Evolutionary conservation across 2,888 invertebrate species (phyloP).

Genomic region (Lacanobia oleracea): DNA sequence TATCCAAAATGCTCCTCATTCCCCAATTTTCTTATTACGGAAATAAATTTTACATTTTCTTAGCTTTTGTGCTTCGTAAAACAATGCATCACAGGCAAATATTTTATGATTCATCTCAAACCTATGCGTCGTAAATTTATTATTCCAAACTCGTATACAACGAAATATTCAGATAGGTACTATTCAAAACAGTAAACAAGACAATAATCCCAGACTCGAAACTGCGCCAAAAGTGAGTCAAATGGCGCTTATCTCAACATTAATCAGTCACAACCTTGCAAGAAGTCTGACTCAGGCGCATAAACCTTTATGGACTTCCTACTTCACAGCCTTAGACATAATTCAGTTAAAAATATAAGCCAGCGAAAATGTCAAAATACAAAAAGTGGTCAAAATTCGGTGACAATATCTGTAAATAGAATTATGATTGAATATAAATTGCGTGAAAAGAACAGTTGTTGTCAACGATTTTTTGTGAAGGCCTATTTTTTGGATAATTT

Average conservation of each 20-base stretch:
- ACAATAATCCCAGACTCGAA: conserved; percentile 15
- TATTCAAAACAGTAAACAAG: conserved; percentile 20
- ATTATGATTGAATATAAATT: too few relatives aligned
- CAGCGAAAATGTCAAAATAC: conserved; percentile 21
- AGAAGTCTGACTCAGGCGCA: conserved; percentile 42
- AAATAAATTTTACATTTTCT: too few relatives aligned
- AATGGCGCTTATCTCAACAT: conserved; percentile 42
- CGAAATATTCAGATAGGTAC: conserved; percentile 4
- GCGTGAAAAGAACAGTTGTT: too few relatives aligned
- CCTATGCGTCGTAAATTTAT: not conserved
- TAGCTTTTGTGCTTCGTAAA: not conserved
- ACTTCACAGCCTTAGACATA: conserved; percentile 26
- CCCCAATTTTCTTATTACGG: too few relatives aligned
- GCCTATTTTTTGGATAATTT: too few relatives aligned
- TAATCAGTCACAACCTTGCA: conserved; percentile 55
- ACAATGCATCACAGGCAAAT: not conserved
- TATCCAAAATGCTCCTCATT: too few relatives aligned
- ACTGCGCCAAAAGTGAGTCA: conserved; percentile 28
- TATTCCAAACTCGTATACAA: not conserved
- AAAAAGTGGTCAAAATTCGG: not conserved
- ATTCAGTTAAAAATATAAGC: conserved; percentile 23
- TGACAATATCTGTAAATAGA: not conserved
- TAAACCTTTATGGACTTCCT: conserved; percentile 54
- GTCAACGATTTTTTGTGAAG: too few relatives aligned
- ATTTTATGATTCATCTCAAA: not conserved